Evolutionary conservation across 1,140 invertebrate species (phyloP), one percentile per base, ranked within the genome.

Genomic region (Eupeodes corollae): DNA sequence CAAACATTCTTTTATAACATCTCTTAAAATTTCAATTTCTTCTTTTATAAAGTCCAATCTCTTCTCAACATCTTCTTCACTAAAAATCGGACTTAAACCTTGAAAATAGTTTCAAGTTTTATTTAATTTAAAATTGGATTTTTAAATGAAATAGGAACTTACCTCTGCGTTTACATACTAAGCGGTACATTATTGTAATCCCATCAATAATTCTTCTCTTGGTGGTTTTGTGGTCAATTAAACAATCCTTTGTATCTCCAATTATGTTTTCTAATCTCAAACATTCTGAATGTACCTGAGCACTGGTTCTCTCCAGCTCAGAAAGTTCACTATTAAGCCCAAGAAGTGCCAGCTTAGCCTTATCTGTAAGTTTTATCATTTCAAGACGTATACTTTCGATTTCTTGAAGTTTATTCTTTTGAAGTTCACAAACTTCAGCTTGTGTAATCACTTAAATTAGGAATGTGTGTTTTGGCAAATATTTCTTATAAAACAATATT

Each of bases 271-370:
- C 63, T 65, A 65, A 66, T 31, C 54, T 61, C 0, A 55, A 46
- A 33, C 56, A 61, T 42, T 58, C 46, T 1, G 46, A 41, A 5
- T 53, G 50, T 1, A 61, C 60, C 18, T 56, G 37, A 35, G 52
- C 58, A 37, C 68, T 68, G 1, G 53, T 53, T 3, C 63, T 41
- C 42, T 68, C 61, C 19, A 68, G 42, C 14, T 47, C 49, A 12
- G 57, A 41, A 9, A 68, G 42, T 48, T 68, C 65, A 13, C 64
- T 67, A 26, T 64, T 68, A 1, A 68, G 56, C 1, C 63, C 66
- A 41, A 68, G 31, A 2, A 66, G 58, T 2, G 58, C 55, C 5
- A 63, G 51, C 10, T 57, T 56, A 6, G 65, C 64, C 30, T 66
- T 61, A 21, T 61, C 63, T 0, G 63, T 64, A 11, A 66, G 49